Conservation (phyloP, 1,140 invertebrate species). For the Phthorimaea operculella region DNA sequence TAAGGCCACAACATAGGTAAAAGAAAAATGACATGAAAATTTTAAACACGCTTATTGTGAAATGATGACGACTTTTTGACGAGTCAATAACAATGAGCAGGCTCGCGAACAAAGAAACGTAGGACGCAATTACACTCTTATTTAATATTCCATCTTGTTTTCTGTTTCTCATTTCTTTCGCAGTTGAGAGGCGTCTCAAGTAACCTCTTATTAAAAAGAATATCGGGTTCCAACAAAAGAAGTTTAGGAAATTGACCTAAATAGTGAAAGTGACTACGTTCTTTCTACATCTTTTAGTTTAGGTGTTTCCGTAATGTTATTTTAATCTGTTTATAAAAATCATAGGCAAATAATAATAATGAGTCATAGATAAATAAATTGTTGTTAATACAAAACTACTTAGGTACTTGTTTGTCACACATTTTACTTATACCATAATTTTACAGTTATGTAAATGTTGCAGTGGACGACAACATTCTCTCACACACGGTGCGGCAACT, state of each 20-base stretch:
- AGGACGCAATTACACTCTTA: slow-evolving; percentile 31
- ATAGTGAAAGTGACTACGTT: no score
- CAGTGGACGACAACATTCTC: slow-evolving; percentile 55
- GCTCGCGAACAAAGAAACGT: slow-evolving; percentile 30
- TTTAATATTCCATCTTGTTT: slow-evolving; percentile 28
- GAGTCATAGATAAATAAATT: no score
- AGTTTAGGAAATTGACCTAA: no score
- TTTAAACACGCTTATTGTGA: background rate
- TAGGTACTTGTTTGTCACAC: no score
- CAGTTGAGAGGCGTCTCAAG: slow-evolving; percentile 19
- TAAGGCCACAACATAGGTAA: no score
- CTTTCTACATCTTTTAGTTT: no score
- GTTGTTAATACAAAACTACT: no score
- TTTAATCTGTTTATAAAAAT: no score
- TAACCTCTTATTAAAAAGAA: slow-evolving; percentile 26
- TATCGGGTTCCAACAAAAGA: no score
- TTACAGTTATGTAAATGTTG: background rate
- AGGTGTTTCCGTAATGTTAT: no score
- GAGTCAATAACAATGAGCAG: slow-evolving; percentile 24
- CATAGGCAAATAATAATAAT: no score
- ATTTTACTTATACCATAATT: no score
- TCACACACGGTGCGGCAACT: slow-evolving; percentile 46
- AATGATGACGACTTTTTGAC: slow-evolving; percentile 14
- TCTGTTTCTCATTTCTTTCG: slow-evolving; percentile 26
- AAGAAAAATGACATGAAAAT: background rate